Evolutionary conservation across 2,888 invertebrate genomes (phyloP).

Genomic region (Macrostomum cliftonense): DNA sequence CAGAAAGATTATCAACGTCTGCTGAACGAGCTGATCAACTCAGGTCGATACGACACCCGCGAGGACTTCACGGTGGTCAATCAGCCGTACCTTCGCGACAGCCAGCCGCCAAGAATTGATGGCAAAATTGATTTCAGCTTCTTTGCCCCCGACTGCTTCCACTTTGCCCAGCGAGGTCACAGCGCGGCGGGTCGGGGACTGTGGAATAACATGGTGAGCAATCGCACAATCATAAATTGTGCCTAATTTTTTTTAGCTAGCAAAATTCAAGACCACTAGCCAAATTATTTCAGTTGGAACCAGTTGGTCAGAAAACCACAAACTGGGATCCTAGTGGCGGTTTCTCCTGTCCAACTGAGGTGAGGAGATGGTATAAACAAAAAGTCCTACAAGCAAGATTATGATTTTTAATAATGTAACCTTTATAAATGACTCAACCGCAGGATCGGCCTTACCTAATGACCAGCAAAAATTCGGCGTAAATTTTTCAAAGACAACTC

Average conservation of each 20-base stretch:
- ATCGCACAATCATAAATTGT: not conserved
- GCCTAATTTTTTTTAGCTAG: conserved; percentile 4
- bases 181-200: conserved; percentile 4
- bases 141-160: conserved; percentile 14
- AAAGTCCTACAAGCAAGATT: too few relatives aligned
- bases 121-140: conserved; percentile 5
- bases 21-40: not conserved
- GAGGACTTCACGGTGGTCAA: conserved; percentile 6
- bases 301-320: conserved; percentile 8
- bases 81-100: conserved; percentile 6
- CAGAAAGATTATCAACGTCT: not conserved
- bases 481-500: too few relatives aligned
- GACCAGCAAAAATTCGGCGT: too few relatives aligned
- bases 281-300: conserved; percentile 9
- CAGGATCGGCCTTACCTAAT: not conserved
- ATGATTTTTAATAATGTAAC: too few relatives aligned
- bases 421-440: too few relatives aligned
- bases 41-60: conserved; percentile 3
- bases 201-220: conserved; percentile 7
- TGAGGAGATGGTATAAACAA: too few relatives aligned
- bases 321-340: conserved; percentile 3
- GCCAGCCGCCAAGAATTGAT: not conserved
- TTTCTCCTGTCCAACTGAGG: conserved; percentile 7
- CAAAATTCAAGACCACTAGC: not conserved
- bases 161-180: conserved; percentile 11